These are phyloP conservation scores for Distichodus sexfasciatus DNA, from an alignment of 2,797 vertebrate genomes.

Conservation along the genomic window DNA sequence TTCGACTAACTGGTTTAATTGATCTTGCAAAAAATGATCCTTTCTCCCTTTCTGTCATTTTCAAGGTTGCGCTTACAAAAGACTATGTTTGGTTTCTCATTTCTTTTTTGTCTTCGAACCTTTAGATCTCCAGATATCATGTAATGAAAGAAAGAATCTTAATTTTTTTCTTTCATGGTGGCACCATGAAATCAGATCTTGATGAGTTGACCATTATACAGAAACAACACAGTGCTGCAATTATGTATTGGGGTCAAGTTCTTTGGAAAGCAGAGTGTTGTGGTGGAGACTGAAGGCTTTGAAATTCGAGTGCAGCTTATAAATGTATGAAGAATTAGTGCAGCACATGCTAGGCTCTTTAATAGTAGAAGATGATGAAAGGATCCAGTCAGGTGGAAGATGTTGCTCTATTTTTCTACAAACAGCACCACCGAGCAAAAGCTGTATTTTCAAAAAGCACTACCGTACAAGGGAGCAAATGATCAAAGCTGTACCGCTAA, in stretches of 20 bases:
- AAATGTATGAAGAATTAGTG: background rate
- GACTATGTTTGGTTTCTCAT: too few species aligned
- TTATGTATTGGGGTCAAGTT: constrained; percentile 58
- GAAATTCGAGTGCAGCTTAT: too few species aligned
- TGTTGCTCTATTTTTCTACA: background rate
- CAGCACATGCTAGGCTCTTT: background rate
- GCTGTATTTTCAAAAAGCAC: background rate
- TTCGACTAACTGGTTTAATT: too few species aligned
- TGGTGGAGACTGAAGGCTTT: background rate
- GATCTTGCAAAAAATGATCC: too few species aligned
- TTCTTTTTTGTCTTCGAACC: too few species aligned
- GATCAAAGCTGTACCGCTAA: background rate
- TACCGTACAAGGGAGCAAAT: background rate
- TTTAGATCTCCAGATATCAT: constrained; percentile 50
- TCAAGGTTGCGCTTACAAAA: too few species aligned
- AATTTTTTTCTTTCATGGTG: constrained; percentile 56
- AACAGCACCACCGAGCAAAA: background rate
- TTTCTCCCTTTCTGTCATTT: too few species aligned
- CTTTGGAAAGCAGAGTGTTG: constrained; percentile 47
- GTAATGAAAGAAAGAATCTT: constrained; percentile 57
- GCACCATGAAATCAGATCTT: constrained; percentile 18
- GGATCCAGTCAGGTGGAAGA: background rate
- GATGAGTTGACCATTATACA: background rate
- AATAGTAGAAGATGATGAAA: background rate
- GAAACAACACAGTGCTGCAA: constrained; percentile 34